Evolutionary conservation across 2,797 vertebrate genomes (phyloP).

Genomic region (Taenioides sp.): DNA sequence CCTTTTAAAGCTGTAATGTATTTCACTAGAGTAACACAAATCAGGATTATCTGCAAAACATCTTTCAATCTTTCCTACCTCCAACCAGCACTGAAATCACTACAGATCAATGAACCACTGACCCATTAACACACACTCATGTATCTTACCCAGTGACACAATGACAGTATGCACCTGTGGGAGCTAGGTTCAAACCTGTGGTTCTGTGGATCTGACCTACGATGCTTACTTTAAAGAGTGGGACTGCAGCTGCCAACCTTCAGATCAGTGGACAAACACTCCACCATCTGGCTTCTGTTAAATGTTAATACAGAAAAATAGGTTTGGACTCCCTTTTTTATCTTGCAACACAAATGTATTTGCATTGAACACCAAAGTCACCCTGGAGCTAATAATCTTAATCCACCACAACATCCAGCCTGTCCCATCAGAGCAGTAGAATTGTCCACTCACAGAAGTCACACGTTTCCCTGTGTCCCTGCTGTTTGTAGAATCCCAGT

Average conservation of each 20-base stretch:
- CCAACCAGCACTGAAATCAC: too few species aligned
- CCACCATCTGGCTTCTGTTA: background rate
- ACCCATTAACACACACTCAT: too few species aligned
- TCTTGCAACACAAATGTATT: background rate
- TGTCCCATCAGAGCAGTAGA: constrained; percentile 13
- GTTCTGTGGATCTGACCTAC: too few species aligned
- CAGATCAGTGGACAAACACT: too few species aligned
- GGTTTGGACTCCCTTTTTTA: background rate
- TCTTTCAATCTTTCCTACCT: background rate
- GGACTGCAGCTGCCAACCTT: too few species aligned
- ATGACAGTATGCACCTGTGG: too few species aligned
- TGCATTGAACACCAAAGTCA: background rate
- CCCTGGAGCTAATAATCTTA: constrained; percentile 3
- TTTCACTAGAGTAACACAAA: background rate
- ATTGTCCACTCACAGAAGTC: constrained; percentile 26
- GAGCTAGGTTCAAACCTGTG: too few species aligned
- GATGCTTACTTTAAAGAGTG: too few species aligned
- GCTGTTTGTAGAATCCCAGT: constrained; percentile 77
- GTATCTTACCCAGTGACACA: too few species aligned
- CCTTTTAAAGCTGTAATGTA: background rate
- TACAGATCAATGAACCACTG: too few species aligned
- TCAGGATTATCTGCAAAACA: background rate
- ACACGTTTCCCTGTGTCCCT: constrained; percentile 40
- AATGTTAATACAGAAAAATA: background rate
- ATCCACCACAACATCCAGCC: constrained; percentile 10